Base-by-base conservation (phyloP, 1,140 invertebrate species). In the Drosophila lacertosa region DNA sequence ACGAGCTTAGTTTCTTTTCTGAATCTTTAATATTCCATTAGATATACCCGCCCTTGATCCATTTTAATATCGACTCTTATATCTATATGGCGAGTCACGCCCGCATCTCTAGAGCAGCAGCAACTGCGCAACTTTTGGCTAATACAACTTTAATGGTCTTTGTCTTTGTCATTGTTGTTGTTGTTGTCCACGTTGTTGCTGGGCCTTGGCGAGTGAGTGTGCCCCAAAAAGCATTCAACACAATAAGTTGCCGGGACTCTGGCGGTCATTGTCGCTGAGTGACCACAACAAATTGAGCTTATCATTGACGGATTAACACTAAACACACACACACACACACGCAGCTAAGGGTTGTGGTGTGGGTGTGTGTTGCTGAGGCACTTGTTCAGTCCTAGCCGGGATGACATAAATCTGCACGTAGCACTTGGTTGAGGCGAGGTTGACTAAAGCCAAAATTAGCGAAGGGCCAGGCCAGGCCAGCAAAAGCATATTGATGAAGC, bases 251-350 rank as follows among this genome's bases (percentile, higher is more conserved):
- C 51, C 15, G 20, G 35, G 58, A 18, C 32, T 40, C 35, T 16
- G 15, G 3, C 40, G 64, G 73, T 67, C 74, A 81, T 88, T 82
- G 82, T 82, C 82, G 53, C 62, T 89, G 66, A 88, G 78, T 88
- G 83, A 89, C 83, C 83, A 84, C 83, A 88, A 79, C 83, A 88
- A 88, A 88, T 88, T 88, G 83, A 88, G 83, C 83, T 88, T 88
- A 88, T 88, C 83, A 89, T 88, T 89, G 83, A 88, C 83, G 83
- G 83, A 88, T 88, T 88, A 88, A 89, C 83, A 88, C 83, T 88
- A 83, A 82, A 88, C 74, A 88, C 74, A 82, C 66, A 55, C 73
- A 35, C 79, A 72, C 42, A 75, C 51, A 57, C 64, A 39, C n/a
- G n/a, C n/a, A n/a, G n/a, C n/a, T n/a, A 1, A 26, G 6, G 40